Evolutionary conservation across 1,140 invertebrate genomes (phyloP).

Genomic region (Apis florea): DNA sequence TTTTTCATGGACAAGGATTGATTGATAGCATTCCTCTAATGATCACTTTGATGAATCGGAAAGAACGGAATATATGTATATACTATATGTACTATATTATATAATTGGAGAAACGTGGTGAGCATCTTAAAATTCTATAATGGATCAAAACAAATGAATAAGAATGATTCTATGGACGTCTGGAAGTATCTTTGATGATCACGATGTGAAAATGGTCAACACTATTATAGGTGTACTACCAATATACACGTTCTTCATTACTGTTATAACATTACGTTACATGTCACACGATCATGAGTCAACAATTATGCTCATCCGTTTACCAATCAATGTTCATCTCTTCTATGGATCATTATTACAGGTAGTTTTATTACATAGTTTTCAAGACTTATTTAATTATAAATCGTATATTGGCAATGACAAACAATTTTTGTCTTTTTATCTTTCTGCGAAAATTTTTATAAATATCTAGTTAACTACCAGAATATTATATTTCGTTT

Average conservation of each 20-base stretch:
- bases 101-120: slow-evolving; percentile 17
- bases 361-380: not conserved
- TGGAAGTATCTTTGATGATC: slow-evolving; percentile 24
- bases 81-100: slow-evolving; percentile 11
- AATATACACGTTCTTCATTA: slow-evolving; percentile 36
- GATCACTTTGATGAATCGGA: not conserved
- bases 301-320: slow-evolving; percentile 11
- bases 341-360: not conserved
- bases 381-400: not conserved
- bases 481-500: slow-evolving; percentile 10
- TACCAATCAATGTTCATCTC: not conserved
- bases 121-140: not conserved
- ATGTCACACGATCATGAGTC: slow-evolving; percentile 27
- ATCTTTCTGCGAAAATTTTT: not conserved
- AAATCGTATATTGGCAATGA: not conserved
- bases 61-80: too few relatives aligned
- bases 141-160: slow-evolving; percentile 29
- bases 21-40: not conserved
- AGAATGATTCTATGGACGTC: not conserved
- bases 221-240: slow-evolving; percentile 22
- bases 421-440: not conserved
- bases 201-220: slow-evolving; percentile 21
- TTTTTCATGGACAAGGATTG: not conserved
- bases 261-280: slow-evolving; percentile 44
- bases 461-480: slow-evolving; percentile 3